A percentile compares a stretch with the other conserved stretches of the same genome.
Conservation (phyloP, 2,888 invertebrate genomes). For the Hedya salicella region DNA sequence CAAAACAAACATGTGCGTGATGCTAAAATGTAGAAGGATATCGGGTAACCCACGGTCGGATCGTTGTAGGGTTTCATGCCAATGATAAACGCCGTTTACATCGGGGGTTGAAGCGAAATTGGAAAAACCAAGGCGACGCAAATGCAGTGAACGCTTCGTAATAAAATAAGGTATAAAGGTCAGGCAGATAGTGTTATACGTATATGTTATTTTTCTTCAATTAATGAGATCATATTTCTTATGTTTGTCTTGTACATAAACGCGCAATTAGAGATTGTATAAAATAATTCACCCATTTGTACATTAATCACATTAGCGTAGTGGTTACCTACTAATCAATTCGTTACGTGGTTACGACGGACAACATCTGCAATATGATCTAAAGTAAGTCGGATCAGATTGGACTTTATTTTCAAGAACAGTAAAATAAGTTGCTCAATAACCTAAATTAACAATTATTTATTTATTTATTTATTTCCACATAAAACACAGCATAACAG, state of each 20-base stretch:
- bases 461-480: too few relatives aligned
- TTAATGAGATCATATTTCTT: constrained; percentile 15
- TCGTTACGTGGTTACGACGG: too few relatives aligned
- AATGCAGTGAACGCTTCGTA: constrained; percentile 53
- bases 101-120: constrained; percentile 48
- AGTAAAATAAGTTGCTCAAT: too few relatives aligned
- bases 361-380: too few relatives aligned
- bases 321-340: too few relatives aligned
- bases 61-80: constrained; percentile 36
- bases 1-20: constrained; percentile 38
- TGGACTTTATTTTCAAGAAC: too few relatives aligned
- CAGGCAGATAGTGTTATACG: constrained; percentile 42
- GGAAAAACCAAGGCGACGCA: constrained; percentile 53
- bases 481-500: too few relatives aligned
- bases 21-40: constrained; percentile 33
- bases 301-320: too few relatives aligned
- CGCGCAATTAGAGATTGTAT: background rate
- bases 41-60: constrained; percentile 39
- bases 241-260: background rate
- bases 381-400: too few relatives aligned
- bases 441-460: too few relatives aligned
- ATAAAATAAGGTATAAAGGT: constrained; percentile 53
- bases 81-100: constrained; percentile 44
- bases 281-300: too few relatives aligned
- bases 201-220: background rate